Conservation (phyloP, 2,797 vertebrate genomes). For the Scolopax rusticola region DNA sequence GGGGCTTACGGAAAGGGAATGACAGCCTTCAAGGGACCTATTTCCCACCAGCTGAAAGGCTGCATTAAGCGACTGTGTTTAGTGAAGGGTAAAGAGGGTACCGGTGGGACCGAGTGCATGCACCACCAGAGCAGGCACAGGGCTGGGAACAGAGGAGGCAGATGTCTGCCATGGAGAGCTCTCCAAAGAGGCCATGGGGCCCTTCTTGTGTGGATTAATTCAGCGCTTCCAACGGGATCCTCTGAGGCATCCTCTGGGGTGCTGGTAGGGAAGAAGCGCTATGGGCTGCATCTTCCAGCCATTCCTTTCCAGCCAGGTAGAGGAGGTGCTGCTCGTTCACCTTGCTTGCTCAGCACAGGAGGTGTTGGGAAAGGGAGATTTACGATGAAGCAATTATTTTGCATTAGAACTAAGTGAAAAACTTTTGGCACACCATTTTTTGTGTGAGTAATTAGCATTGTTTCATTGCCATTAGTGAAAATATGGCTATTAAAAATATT, state of each 20-base stretch:
- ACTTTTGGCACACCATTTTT: not conserved
- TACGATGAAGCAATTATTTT: not conserved
- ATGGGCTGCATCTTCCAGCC: not conserved
- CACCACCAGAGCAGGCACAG: conserved; percentile 25
- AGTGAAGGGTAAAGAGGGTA: conserved; percentile 75
- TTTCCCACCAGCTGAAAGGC: conserved; percentile 76
- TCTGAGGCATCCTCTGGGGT: not conserved
- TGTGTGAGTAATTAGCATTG: not conserved
- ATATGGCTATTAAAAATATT: not conserved
- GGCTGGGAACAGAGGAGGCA: conserved; percentile 8
- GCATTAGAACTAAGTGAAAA: not conserved
- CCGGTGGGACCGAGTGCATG: conserved; percentile 29
- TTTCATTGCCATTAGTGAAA: not conserved
- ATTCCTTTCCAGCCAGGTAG: not conserved
- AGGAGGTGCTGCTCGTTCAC: not conserved
- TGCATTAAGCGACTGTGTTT: conserved; percentile 75
- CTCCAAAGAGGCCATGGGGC: conserved; percentile 28
- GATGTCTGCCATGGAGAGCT: conserved; percentile 57
- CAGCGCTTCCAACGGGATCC: not conserved
- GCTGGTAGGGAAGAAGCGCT: not conserved
- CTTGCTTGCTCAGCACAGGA: not conserved
- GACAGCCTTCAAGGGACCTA: conserved; percentile 77
- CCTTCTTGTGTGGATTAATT: not conserved
- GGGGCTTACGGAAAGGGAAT: conserved; percentile 69
- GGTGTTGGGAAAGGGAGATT: not conserved